Conservation (phyloP, 2,113 vertebrate species). For the Sebastes schlegelii region DNA sequence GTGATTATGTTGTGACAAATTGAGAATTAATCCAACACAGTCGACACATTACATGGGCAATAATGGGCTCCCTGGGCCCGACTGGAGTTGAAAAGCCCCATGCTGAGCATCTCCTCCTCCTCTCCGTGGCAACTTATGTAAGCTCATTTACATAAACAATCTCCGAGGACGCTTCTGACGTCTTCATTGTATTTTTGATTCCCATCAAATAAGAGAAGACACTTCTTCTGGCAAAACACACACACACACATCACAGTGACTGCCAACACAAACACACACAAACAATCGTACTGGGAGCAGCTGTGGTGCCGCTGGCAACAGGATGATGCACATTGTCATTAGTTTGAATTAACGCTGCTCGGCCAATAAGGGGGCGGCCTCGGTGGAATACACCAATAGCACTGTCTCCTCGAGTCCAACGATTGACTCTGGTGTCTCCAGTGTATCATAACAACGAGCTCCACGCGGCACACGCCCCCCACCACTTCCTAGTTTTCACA, state of each 20-base stretch:
- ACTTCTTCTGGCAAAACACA: background rate
- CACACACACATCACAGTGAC: background rate
- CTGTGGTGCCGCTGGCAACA: constrained; percentile 52
- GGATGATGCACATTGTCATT: constrained; percentile 57
- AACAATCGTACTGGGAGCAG: constrained; percentile 49
- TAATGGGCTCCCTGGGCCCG: constrained; percentile 61
- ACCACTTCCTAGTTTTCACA: constrained; percentile 30
- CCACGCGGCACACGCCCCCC: background rate
- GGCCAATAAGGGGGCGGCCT: constrained; percentile 53
- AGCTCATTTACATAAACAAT: constrained; percentile 82
- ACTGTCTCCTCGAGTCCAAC: constrained; percentile 9
- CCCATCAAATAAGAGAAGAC: constrained; percentile 47
- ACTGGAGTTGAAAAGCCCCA: constrained; percentile 64
- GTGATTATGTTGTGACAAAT: constrained; percentile 13
- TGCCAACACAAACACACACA: constrained; percentile 8
- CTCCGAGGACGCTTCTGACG: constrained; percentile 82
- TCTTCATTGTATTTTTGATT: constrained; percentile 81
- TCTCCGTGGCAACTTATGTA: constrained; percentile 90
- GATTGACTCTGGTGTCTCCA: constrained; percentile 13
- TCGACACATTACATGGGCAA: constrained; percentile 30
- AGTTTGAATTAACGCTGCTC: constrained; percentile 56
- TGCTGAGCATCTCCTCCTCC: constrained; percentile 68
- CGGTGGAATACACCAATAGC: constrained; percentile 45
- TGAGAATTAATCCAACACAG: constrained; percentile 15
- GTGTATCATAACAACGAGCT: constrained; percentile 24